phyloP scores from a whole-genome alignment of 2,113 vertebrate genomes.

The Megaceryle torquata region DNA sequence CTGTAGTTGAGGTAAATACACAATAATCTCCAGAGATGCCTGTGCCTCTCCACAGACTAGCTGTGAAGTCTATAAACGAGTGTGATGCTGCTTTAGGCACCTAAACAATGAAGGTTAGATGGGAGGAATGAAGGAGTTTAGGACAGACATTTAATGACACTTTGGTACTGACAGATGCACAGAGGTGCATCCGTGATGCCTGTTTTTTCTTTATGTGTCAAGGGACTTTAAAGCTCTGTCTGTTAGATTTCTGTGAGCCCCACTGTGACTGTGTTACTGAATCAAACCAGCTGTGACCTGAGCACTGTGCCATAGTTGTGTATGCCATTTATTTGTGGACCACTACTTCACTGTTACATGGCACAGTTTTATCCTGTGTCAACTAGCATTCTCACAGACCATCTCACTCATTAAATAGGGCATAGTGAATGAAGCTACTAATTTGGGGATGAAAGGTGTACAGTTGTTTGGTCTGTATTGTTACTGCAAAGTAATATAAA shows the following conservation, averaged over 20 bases:
- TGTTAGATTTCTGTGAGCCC: background rate
- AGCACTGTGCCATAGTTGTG: background rate
- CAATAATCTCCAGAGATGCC: background rate
- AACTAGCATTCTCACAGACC: background rate
- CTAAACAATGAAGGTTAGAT: background rate
- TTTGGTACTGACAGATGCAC: background rate
- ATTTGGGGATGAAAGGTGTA: background rate
- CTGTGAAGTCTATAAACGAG: background rate
- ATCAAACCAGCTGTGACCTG: background rate
- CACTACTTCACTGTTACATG: background rate
- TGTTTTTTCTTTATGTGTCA: background rate
- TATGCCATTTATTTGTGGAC: background rate
- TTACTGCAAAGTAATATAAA: background rate
- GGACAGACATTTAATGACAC: background rate
- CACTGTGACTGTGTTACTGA: background rate
- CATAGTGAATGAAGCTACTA: background rate
- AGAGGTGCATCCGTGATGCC: accelerated
- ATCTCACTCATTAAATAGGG: accelerated
- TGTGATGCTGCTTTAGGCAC: background rate
- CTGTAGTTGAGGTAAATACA: background rate
- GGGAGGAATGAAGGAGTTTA: background rate
- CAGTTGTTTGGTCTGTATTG: background rate
- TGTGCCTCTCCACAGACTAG: background rate
- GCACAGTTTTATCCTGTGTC: background rate
- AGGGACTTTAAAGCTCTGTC: background rate